A percentile compares a stretch with the other conserved stretches of the same genome.
These are phyloP conservation scores for Butastur rufipennis DNA, from an alignment of 2,113 vertebrate species.

Conservation along the genomic window DNA sequence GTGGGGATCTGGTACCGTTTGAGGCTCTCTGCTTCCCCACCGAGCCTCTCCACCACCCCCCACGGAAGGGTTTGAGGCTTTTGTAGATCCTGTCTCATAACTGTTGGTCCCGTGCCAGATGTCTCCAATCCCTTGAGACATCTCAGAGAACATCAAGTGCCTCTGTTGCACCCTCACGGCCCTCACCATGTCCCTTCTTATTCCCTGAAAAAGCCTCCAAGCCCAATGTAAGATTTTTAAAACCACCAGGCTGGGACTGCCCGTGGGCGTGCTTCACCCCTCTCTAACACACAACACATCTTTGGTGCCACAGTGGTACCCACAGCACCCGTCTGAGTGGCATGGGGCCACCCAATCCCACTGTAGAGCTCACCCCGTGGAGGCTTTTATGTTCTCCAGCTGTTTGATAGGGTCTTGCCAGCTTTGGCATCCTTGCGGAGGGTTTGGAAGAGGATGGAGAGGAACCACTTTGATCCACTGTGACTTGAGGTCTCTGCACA, in stretches of 20 bases:
- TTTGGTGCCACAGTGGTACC: background rate
- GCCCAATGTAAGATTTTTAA: background rate
- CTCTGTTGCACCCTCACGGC: background rate
- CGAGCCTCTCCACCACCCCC: background rate
- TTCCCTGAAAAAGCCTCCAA: background rate
- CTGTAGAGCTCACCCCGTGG: background rate
- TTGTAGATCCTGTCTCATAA: background rate
- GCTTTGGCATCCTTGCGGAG: background rate
- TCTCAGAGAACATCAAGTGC: background rate
- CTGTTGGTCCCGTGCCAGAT: background rate
- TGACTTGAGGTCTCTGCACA: background rate
- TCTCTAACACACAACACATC: background rate
- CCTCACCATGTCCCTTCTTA: background rate
- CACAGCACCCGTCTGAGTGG: background rate
- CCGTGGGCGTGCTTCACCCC: accelerated
- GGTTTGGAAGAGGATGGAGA: background rate
- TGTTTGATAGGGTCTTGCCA: background rate
- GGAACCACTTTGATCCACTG: background rate
- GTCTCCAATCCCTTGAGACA: background rate
- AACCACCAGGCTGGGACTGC: background rate
- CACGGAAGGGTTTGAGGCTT: background rate
- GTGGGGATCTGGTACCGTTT: background rate
- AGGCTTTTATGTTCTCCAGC: background rate
- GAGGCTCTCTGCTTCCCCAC: background rate
- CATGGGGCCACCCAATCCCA: background rate